Evolutionary conservation across 1,140 invertebrate genomes (phyloP).

Genomic region (Archivesica marissinica): DNA sequence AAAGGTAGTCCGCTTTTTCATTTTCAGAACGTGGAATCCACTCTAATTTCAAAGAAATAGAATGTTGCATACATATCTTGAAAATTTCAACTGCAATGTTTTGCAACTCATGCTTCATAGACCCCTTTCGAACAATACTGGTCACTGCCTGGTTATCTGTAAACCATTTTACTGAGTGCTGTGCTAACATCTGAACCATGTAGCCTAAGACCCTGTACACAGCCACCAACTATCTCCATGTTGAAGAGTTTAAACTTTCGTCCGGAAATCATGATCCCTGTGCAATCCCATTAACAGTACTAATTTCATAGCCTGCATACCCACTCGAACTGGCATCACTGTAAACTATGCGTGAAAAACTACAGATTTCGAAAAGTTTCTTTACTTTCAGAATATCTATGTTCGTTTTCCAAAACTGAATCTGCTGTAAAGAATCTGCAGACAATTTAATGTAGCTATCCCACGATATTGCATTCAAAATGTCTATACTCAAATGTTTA

Average conservation of each 20-base stretch:
- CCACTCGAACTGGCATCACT: constrained; percentile 58
- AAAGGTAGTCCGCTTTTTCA: constrained; percentile 54
- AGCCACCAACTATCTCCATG: constrained; percentile 30
- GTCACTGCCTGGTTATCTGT: constrained; percentile 38
- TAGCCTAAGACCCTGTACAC: background rate
- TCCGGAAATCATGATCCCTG: constrained; percentile 1
- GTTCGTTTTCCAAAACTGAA: constrained; percentile 30
- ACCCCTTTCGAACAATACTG: constrained; percentile 1
- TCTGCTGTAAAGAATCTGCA: constrained; percentile 3
- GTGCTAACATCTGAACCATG: background rate
- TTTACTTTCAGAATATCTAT: background rate
- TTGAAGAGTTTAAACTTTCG: background rate
- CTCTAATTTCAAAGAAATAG: constrained; percentile 21
- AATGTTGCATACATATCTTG: background rate
- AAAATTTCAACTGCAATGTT: background rate
- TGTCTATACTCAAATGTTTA: constrained; percentile 25
- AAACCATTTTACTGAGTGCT: constrained; percentile 16
- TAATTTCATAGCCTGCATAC: constrained; percentile 22
- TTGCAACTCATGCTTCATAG: constrained; percentile 31
- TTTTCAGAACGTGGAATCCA: constrained; percentile 14
- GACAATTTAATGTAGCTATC: constrained; percentile 5
- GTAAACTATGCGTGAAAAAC: constrained; percentile 19
- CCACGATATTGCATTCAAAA: background rate
- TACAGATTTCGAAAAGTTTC: background rate
- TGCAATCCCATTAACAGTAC: background rate